Base-by-base conservation (phyloP, 1,140 invertebrate species). In the Lasioglossum albipes region DNA sequence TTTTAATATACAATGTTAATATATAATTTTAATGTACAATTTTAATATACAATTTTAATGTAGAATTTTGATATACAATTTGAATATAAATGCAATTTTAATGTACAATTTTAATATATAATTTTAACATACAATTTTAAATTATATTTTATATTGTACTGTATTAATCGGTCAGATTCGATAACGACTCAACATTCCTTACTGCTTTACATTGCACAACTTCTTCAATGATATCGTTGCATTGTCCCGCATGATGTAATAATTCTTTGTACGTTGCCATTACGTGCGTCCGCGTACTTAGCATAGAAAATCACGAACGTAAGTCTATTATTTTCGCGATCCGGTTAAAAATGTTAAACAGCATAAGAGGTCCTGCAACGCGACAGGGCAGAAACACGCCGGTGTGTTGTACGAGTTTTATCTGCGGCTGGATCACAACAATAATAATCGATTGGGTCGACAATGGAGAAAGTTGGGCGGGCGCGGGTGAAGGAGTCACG, bases 391-490 rank as follows among this genome's bases (percentile, higher is more conserved):
- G 72, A 72, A 75, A 75, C 68, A 64, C 65, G 62, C 61, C 57
- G 71, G 70, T 36, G 22, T 20, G 72, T 87, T 87, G 66, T 76
- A 74, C 79, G 78, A 74, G 79, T 73, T 78, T 52, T 84, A 82
- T 87, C 82, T 78, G 66, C 36, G 66, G 36, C 62, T 61, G 69
- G 83, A 84, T 84, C 76, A 83, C 62, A 78, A 78, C 83, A 73
- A 87, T 84, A 84, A 84, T 87, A 87, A 87, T 87, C 85, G 85
- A 87, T 87, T 68, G 76, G 52, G 62, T 70, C 67, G 79, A 87
- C 85, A 87, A 87, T 87, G 79, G 86, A 82, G 85, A 87, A 87
- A 87, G 85, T 87, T 84, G 59, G 62, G 49, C 64, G 69, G 73
- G 74, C 76, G 77, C 68, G 69, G 65, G 74, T 83, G 74, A 79